Percentiles rank a stretch among this genome's conserved stretches.
phyloP scores from a whole-genome alignment of 2,113 vertebrate genomes.

The Megaceryle torquata region DNA sequence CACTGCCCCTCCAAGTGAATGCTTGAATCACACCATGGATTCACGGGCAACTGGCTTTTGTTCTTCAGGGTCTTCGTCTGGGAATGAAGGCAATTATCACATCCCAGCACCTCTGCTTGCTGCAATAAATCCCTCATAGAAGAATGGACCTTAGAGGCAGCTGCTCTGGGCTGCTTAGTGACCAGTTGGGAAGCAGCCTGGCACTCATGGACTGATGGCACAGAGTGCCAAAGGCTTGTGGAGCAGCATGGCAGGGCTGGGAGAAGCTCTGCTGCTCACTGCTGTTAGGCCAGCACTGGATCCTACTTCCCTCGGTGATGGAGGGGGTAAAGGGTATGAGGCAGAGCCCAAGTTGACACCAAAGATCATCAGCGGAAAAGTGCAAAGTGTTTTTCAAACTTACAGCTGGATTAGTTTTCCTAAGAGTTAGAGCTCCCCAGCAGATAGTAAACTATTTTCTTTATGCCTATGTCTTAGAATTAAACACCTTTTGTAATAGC shows the following conservation, averaged over 20 bases:
- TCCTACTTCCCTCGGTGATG: rapidly evolving
- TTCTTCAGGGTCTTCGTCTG: slow-evolving; percentile 1
- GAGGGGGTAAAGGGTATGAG: neutral
- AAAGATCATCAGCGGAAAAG: neutral
- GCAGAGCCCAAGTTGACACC: neutral
- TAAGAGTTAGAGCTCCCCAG: neutral
- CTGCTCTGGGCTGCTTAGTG: slow-evolving; percentile 31
- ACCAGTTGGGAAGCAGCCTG: neutral
- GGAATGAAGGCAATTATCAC: slow-evolving; percentile 40
- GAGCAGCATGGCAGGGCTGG: neutral
- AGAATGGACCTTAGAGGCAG: slow-evolving; percentile 47
- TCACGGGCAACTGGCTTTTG: slow-evolving; percentile 63
- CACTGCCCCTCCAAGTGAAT: slow-evolving; percentile 7
- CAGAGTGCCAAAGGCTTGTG: neutral
- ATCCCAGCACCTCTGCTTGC: slow-evolving; percentile 5
- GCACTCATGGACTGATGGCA: neutral
- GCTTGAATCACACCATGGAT: slow-evolving; percentile 35
- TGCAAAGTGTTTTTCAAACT: neutral
- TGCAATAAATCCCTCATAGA: slow-evolving; percentile 58
- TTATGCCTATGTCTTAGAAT: neutral
- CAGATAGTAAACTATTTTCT: neutral
- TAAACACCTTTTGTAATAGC: neutral
- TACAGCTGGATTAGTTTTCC: neutral
- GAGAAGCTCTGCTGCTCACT: neutral
- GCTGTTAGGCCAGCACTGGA: neutral